These are phyloP conservation scores for Volucella zonaria DNA, from an alignment of 2,888 invertebrate species.

Conservation along the genomic window DNA sequence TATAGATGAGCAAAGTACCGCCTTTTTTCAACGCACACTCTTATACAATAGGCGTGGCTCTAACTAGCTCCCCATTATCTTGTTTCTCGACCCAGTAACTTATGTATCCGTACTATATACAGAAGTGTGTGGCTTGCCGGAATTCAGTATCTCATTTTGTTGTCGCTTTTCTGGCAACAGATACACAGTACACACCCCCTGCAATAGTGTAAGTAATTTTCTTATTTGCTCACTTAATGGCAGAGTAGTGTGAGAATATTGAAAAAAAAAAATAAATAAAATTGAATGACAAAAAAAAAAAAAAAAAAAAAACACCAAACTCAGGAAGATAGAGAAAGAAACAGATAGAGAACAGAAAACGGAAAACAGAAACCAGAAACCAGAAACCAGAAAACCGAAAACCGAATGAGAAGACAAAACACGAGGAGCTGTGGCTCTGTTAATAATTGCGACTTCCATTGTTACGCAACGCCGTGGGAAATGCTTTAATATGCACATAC, in stretches of 20 bases:
- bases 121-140: slow-evolving; percentile 65
- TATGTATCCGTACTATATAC: slow-evolving; percentile 41
- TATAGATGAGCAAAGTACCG: slow-evolving; percentile 20
- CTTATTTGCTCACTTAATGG: slow-evolving; percentile 69
- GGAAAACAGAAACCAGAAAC: too few relatives aligned
- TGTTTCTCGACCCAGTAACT: slow-evolving; percentile 16
- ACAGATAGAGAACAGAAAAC: background rate
- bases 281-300: slow-evolving; percentile 61
- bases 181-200: slow-evolving; percentile 32
- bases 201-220: slow-evolving; percentile 57
- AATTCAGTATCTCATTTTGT: slow-evolving; percentile 43
- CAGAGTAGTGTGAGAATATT: slow-evolving; percentile 48
- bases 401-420: slow-evolving; percentile 71
- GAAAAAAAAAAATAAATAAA: slow-evolving; percentile 54
- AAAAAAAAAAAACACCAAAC: slow-evolving; percentile 49
- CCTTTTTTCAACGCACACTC: slow-evolving; percentile 59
- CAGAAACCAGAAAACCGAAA: background rate
- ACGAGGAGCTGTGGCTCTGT: slow-evolving; percentile 77
- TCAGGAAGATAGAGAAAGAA: background rate
- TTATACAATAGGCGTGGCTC: slow-evolving; percentile 54
- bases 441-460: slow-evolving; percentile 77
- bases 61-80: slow-evolving; percentile 63
- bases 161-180: slow-evolving; percentile 18
- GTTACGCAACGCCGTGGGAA: slow-evolving; percentile 77
- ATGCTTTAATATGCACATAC: slow-evolving; percentile 71